phyloP scores from a whole-genome alignment of 2,113 vertebrate genomes.

The Pachycephala philippinensis region DNA sequence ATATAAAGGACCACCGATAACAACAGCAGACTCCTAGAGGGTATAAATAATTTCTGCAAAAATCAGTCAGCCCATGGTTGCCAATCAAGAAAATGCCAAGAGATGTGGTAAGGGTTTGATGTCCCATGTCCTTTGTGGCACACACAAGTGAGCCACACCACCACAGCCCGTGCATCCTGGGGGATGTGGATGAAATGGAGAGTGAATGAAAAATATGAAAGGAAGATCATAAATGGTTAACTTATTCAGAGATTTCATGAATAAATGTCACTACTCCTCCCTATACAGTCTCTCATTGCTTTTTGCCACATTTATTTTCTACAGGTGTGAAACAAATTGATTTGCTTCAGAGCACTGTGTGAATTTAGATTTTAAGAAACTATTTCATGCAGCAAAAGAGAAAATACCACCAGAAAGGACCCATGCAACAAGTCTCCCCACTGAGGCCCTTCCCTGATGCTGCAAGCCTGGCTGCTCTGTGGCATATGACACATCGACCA shows the following conservation, averaged over 20 bases:
- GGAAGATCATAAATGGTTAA: neutral
- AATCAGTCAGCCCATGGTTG: neutral
- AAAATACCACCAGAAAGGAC: neutral
- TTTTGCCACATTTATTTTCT: neutral
- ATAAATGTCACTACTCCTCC: neutral
- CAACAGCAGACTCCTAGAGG: neutral
- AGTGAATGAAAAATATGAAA: neutral
- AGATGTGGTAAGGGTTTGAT: neutral
- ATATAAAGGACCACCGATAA: neutral
- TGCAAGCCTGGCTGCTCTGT: neutral
- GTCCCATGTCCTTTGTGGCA: neutral
- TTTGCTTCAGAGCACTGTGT: neutral
- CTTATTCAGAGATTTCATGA: neutral
- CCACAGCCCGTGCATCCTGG: no score
- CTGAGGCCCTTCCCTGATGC: neutral
- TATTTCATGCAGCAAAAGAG: neutral
- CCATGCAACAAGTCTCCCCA: neutral
- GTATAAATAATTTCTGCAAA: neutral
- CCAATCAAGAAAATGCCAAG: neutral
- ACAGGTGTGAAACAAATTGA: neutral
- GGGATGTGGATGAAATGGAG: neutral
- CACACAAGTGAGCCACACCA: neutral
- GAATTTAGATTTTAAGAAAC: neutral
- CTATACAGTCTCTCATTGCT: neutral
- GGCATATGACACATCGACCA: accelerated